Base-by-base conservation (phyloP, 2,888 invertebrate species). In the Rhamnusium bicolor region DNA sequence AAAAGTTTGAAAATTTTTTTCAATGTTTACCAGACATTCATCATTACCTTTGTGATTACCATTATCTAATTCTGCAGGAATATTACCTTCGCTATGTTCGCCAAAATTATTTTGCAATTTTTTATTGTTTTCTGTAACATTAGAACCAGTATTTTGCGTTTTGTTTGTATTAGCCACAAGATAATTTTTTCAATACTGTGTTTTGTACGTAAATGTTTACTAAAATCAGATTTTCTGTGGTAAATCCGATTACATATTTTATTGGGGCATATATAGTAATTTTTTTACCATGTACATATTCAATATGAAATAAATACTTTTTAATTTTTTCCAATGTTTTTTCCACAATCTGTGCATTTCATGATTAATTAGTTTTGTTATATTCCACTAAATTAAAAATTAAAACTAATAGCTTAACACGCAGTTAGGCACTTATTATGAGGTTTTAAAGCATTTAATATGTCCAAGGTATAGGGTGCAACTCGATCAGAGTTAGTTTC, bases 401-500 rank as follows among this genome's bases (percentile, higher is more conserved):
- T 32, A 32, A 32, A 32, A 32, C 29, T 32, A 32, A n/a, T n/a
- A n/a, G n/a, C n/a, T n/a, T n/a, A n/a, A n/a, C n/a, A n/a, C n/a
- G n/a, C n/a, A n/a, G n/a, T 7, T 32, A 32, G 29, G 5, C 1
- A 32, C 5, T 24, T 24, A n/a, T 24, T 32, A 32, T 32, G 29
- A 7, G 3, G 8, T 1, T 7, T 32, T 32, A 32, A 32, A 32
- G 8, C 8, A 32, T 32, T 7, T 4, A 8, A 32, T 32, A 8
- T 32, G 29, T 32, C 29, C 29, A 32, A 32, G 24, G 62, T 24
- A 69, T 69, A 60, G 18, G 61, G 51, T 8, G 62, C 51, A 24
- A 61, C 53, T 24, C 29, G 47, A 60, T 66, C 66, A 66, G 2
- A 66, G 53, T 66, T 66, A 2, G 56, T 66, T 8, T 66, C 66